These are phyloP conservation scores for Zophobas atratus DNA, from an alignment of 1,140 invertebrate species.

Conservation along the genomic window DNA sequence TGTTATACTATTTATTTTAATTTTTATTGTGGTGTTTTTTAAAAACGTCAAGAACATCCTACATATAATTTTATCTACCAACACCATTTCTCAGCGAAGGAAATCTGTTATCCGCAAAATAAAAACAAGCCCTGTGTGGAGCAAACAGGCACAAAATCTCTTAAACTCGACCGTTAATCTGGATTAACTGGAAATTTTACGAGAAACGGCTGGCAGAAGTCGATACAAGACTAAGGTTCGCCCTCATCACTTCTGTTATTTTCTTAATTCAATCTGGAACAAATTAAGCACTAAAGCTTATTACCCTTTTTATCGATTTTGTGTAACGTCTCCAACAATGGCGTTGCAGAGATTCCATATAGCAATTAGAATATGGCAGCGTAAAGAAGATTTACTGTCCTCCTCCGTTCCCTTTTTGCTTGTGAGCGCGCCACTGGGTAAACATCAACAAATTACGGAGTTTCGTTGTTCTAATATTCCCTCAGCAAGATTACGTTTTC, in stretches of 20 bases:
- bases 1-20: no score
- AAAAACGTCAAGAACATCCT: no score
- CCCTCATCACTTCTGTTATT: no score
- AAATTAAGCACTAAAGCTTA: neutral
- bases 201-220: neutral
- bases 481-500: neutral
- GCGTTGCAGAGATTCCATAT: neutral
- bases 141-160: no score
- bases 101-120: no score
- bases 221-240: neutral
- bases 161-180: no score
- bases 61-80: no score
- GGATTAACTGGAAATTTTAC: no score
- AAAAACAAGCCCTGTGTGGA: no score
- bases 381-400: neutral
- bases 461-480: neutral
- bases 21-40: no score
- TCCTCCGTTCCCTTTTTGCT: neutral
- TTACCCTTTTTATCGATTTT: neutral
- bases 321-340: neutral
- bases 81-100: no score
- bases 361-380: neutral
- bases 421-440: neutral
- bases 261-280: no score
- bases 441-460: slow-evolving; percentile 6